A percentile compares a stretch with the other conserved stretches of the same genome.
Conservation (phyloP, 1,140 invertebrate genomes). For the Conus betulinus region DNA sequence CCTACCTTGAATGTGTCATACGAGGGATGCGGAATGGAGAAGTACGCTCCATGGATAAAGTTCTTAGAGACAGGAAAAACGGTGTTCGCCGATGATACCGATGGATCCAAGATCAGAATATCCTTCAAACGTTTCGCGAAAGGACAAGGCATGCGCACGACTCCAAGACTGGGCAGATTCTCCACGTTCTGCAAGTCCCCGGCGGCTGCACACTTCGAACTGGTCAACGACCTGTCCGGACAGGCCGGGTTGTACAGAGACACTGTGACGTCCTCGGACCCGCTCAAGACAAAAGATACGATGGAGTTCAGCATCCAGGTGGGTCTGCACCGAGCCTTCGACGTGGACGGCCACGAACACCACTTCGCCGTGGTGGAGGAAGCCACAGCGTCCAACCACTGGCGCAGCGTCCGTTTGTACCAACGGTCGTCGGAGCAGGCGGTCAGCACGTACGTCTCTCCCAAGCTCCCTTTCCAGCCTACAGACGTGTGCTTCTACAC, state of each 20-base stretch:
- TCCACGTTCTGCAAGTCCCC: background rate
- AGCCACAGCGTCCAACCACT: background rate
- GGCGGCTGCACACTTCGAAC: background rate
- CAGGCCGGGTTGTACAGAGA: background rate
- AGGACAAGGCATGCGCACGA: background rate
- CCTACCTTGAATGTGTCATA: background rate
- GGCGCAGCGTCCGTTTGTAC: background rate
- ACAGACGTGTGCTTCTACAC: conserved; percentile 14
- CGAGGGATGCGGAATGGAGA: background rate
- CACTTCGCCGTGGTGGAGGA: conserved; percentile 10
- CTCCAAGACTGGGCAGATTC: background rate
- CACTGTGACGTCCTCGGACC: background rate
- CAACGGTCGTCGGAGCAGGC: background rate
- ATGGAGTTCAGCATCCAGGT: background rate
- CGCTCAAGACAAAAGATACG: background rate
- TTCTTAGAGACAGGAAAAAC: background rate
- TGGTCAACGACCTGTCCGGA: background rate
- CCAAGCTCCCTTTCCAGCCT: background rate
- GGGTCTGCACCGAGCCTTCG: conserved; percentile 13
- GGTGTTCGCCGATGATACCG: background rate
- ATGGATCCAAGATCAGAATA: background rate
- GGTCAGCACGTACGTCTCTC: background rate
- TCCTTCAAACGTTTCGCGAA: background rate
- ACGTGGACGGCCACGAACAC: background rate
- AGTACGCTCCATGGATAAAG: background rate